Conservation (phyloP, 2,888 invertebrate genomes). For the Orthosia cruda region DNA sequence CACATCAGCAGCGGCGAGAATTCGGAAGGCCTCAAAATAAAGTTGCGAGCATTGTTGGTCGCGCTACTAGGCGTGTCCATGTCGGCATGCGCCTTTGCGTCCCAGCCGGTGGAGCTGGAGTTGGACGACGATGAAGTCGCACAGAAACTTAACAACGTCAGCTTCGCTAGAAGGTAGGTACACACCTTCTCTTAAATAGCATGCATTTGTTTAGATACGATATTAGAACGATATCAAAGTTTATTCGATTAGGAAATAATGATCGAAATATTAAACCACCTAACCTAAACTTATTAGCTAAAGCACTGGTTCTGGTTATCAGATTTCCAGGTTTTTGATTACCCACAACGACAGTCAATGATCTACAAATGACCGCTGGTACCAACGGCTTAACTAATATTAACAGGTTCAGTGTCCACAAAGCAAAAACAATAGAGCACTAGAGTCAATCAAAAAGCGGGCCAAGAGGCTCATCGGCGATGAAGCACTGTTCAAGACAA, state of each 20-base stretch:
- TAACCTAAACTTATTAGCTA: too few relatives aligned
- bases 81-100: slow-evolving; percentile 88
- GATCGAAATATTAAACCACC: too few relatives aligned
- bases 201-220: not conserved
- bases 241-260: too few relatives aligned
- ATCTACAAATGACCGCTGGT: not conserved
- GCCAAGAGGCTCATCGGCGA: too few relatives aligned
- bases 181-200: not conserved
- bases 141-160: slow-evolving; percentile 87
- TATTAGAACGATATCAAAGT: too few relatives aligned
- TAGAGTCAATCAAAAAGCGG: too few relatives aligned
- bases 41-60: slow-evolving; percentile 84
- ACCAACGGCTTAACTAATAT: not conserved
- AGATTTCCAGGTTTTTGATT: not conserved
- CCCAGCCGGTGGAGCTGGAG: slow-evolving; percentile 87
- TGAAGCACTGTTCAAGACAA: too few relatives aligned
- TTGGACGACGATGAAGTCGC: slow-evolving; percentile 87
- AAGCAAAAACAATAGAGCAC: too few relatives aligned
- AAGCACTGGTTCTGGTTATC: too few relatives aligned
- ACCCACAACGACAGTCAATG: not conserved
- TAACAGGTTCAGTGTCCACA: too few relatives aligned
- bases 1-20: slow-evolving; percentile 67
- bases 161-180: slow-evolving; percentile 89
- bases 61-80: slow-evolving; percentile 87
- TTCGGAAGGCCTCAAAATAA: slow-evolving; percentile 78